Evolutionary conservation across 2,797 vertebrate species (phyloP), one percentile per base, ranked within the genome.

Genomic region (Gouania willdenowi): DNA sequence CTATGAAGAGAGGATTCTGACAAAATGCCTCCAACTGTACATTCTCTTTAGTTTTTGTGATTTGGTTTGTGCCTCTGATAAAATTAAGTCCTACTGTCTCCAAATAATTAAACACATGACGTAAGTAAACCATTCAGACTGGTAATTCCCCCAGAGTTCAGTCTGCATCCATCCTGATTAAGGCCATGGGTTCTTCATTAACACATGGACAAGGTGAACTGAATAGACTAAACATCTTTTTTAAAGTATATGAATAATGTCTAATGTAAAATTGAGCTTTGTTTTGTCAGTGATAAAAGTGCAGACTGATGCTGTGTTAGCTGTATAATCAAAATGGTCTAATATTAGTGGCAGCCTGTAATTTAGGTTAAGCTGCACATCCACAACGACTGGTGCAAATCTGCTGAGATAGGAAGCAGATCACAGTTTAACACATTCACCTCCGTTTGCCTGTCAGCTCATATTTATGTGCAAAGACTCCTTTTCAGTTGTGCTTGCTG

Each of bases 101-200:
- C 13, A 5, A 42, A 59, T 45, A 56, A 8, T 45, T 17, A 36
- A 48, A 66, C 23, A 50, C 51, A 61, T 17, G 3, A 22, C 53
- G 56, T 4, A 26, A 42, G 6, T 43, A 33, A 60, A 66, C 31
- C 25, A 49, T 20, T 33, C 18, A 56, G 12, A 65, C 25, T 28
- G 43, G 57, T 36, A 18, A 31, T 43, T 31, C 6, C 75, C 86
- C 79, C 81, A 75, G 69, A 79, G 70, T 80, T 75, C 67, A 72
- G 65, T 74, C 57, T 71, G 68, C 50, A 68, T 31, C 65, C 36
- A 68, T 59, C 43, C 66, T 44, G 70, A 73, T 89, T 89, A 91
- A 91, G 88, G 89, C 88, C 83, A 82, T 85, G 45, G 82, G 85
- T 87, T 27, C 45, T 62, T 48, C 41, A 66, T 55, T 75, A 42